These are phyloP conservation scores for Agonopterix heracliana DNA, from an alignment of 2,888 invertebrate species.

Conservation along the genomic window DNA sequence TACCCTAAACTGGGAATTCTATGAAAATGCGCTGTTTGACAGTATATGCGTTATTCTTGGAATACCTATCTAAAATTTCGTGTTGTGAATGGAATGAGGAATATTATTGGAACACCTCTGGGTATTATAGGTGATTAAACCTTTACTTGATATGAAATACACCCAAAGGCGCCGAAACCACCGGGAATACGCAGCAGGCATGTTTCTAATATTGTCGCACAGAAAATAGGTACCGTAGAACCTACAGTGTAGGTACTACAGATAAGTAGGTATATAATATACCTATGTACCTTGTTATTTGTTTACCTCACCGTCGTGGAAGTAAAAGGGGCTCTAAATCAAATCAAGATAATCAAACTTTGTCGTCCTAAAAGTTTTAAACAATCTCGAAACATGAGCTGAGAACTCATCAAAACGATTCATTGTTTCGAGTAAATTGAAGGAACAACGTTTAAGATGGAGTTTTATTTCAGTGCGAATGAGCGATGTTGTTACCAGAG, in stretches of 20 bases:
- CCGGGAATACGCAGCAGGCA: no score
- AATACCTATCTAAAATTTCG: not conserved
- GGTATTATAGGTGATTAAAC: no score
- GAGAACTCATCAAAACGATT: conserved; percentile 37
- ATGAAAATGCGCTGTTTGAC: conserved; percentile 22
- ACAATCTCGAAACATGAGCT: conserved; percentile 32
- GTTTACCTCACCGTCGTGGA: no score
- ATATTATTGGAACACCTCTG: no score
- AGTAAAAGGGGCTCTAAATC: conserved; percentile 2
- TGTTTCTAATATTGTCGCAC: no score
- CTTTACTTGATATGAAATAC: no score
- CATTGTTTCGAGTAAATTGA: conserved; percentile 47
- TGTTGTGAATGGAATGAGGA: no score
- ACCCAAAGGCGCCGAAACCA: no score
- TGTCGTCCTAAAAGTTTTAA: conserved; percentile 26
- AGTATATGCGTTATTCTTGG: conserved; percentile 13
- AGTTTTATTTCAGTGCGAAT: conserved; percentile 45
- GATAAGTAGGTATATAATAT: no score
- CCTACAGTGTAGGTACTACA: no score
- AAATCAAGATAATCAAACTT: conserved; percentile 23
- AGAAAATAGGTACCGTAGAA: no score
- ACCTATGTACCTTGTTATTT: no score
- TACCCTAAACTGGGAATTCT: conserved; percentile 31
- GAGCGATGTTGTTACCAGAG: conserved; percentile 36
- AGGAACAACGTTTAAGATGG: conserved; percentile 46